These are phyloP conservation scores for Drosophila tani DNA, from an alignment of 1,140 invertebrate species.

Conservation along the genomic window DNA sequence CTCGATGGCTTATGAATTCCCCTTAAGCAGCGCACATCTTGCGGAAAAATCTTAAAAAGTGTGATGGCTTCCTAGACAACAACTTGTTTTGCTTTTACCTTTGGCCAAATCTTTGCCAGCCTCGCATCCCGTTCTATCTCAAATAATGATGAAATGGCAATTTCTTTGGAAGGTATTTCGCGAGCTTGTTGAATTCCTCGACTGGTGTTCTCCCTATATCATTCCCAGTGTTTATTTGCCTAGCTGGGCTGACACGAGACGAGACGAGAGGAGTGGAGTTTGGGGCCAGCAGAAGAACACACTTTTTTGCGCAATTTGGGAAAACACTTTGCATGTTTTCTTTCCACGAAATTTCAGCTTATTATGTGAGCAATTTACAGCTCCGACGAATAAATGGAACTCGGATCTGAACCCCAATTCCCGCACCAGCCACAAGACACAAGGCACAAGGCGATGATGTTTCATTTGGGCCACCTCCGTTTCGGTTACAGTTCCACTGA, in stretches of 20 bases:
- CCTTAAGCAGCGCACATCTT: neutral
- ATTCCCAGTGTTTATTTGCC: constrained; percentile 63
- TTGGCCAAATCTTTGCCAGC: constrained; percentile 30
- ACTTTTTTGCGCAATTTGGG: constrained; percentile 69
- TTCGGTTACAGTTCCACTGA: constrained; percentile 57
- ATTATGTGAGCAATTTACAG: constrained; percentile 57
- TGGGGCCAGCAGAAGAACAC: constrained; percentile 11
- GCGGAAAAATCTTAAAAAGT: constrained; percentile 24
- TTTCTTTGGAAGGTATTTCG: constrained; percentile 60
- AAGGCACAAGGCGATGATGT: constrained; percentile 1
- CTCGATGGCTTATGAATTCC: constrained; percentile 10
- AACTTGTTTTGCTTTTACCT: constrained; percentile 23
- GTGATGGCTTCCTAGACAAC: constrained; percentile 4
- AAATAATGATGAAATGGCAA: constrained; percentile 69
- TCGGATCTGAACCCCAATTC: constrained; percentile 27
- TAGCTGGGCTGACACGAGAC: constrained; percentile 63
- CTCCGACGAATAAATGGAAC: constrained; percentile 7
- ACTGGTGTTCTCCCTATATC: constrained; percentile 14
- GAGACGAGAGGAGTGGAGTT: neutral
- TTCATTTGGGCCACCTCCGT: constrained; percentile 27
- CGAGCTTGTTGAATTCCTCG: constrained; percentile 22
- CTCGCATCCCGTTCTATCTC: constrained; percentile 25
- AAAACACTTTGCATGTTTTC: constrained; percentile 40
- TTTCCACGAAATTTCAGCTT: constrained; percentile 53
- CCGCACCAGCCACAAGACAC: neutral